Conservation (phyloP, 2,797 vertebrate species). For the Anniella stebbinsi region DNA sequence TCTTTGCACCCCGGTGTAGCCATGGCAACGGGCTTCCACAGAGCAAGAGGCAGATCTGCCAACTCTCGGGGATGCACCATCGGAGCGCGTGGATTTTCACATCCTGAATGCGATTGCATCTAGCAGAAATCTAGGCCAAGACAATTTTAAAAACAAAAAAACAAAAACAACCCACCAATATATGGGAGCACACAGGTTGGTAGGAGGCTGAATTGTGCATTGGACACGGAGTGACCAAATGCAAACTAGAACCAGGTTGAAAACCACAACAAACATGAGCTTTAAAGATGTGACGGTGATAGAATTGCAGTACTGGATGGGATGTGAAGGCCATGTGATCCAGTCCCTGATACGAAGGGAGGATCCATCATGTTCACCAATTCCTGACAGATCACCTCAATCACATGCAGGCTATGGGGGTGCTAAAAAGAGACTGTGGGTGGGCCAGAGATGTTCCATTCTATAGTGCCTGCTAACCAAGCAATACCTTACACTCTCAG, state of each 20-base stretch:
- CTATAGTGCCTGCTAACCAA: background rate
- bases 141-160: conserved; percentile 64
- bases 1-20: conserved; percentile 62
- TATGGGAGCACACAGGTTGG: conserved; percentile 44
- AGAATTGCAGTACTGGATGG: background rate
- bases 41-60: conserved; percentile 70
- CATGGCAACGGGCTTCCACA: conserved; percentile 75
- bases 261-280: conserved; percentile 53
- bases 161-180: background rate
- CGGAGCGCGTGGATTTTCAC: conserved; percentile 64
- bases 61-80: conserved; percentile 70
- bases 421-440: background rate
- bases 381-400: background rate
- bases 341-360: background rate
- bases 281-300: conserved; percentile 40
- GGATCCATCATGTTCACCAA: background rate
- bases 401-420: background rate
- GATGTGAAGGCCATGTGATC: background rate
- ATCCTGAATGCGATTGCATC: conserved; percentile 73
- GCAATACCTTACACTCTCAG: background rate
- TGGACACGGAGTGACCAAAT: conserved; percentile 60
- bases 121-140: conserved; percentile 72
- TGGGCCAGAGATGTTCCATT: background rate
- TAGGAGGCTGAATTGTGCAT: conserved; percentile 42
- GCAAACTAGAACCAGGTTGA: conserved; percentile 46